Evolutionary conservation across 2,888 invertebrate species (phyloP).

Genomic region (Globia sparganii): DNA sequence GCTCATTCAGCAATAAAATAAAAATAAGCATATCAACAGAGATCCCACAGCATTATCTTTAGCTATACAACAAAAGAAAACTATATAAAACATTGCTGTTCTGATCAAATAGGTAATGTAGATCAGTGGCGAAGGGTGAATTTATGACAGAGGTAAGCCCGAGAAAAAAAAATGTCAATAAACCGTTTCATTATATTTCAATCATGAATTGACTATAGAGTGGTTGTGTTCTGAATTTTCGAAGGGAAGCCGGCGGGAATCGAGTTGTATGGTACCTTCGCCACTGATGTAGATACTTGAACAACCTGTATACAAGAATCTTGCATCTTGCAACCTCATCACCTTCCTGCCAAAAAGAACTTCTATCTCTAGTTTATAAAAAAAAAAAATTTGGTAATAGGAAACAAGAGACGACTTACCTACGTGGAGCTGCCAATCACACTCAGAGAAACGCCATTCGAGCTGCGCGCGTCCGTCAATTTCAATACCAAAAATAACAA

Average conservation of each 20-base stretch:
- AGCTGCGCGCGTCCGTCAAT: background rate
- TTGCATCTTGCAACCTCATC: background rate
- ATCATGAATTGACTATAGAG: too few relatives aligned
- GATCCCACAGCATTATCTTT: background rate
- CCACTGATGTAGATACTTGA: background rate
- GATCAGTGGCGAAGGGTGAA: too few relatives aligned
- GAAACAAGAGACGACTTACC: background rate
- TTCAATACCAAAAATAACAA: background rate
- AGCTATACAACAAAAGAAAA: background rate
- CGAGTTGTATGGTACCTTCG: too few relatives aligned
- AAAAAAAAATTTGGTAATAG: background rate
- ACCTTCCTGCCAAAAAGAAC: background rate
- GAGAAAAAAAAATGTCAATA: too few relatives aligned
- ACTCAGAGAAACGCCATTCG: conserved; percentile 3
- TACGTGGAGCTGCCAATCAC: background rate
- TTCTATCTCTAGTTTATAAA: background rate
- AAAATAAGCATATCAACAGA: background rate
- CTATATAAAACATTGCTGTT: background rate
- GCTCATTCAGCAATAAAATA: too few relatives aligned
- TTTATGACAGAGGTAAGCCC: too few relatives aligned
- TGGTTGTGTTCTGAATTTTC: too few relatives aligned
- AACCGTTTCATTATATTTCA: too few relatives aligned
- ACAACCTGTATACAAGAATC: background rate
- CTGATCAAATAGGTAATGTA: too few relatives aligned
- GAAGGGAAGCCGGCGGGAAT: too few relatives aligned